Conservation (phyloP, 2,113 vertebrate species). For the Gasterosteus nipponicus region DNA sequence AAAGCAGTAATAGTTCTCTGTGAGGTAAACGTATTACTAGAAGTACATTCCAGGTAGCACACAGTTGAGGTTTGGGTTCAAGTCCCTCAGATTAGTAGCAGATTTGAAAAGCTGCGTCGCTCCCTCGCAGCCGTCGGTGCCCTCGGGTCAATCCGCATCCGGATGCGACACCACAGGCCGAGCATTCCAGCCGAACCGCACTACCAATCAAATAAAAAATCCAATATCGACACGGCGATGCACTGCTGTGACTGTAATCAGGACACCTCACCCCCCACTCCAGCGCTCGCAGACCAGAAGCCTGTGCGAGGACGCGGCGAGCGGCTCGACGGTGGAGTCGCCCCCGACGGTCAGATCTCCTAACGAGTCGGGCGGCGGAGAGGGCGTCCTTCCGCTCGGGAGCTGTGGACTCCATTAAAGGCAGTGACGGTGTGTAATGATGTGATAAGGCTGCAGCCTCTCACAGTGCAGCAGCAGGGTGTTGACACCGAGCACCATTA, state of each 20-base stretch:
- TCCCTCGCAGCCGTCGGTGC: no score
- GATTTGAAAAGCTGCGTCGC: not conserved
- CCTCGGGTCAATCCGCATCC: no score
- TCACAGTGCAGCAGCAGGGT: constrained; percentile 56
- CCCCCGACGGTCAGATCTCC: constrained; percentile 40
- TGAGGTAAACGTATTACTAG: no score
- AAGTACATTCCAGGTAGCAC: not conserved
- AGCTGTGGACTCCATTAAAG: constrained; percentile 65
- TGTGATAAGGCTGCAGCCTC: constrained; percentile 53
- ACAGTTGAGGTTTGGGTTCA: not conserved
- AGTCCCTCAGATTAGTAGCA: not conserved
- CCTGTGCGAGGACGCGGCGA: constrained; percentile 12
- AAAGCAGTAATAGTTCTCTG: no score
- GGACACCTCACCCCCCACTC: not conserved
- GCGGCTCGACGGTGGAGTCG: constrained; percentile 39
- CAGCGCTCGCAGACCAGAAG: not conserved
- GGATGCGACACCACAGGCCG: no score
- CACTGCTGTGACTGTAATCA: not conserved
- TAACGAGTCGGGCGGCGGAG: constrained; percentile 53
- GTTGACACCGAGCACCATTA: constrained; percentile 53
- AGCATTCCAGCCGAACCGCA: not conserved
- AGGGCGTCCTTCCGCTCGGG: constrained; percentile 29
- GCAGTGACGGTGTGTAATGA: constrained; percentile 68
- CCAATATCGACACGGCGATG: constrained; percentile 5
- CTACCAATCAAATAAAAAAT: not conserved